Evolutionary conservation across 1,140 invertebrate genomes (phyloP), one percentile per base, ranked within the genome.

Genomic region (Drosophila pandora): DNA sequence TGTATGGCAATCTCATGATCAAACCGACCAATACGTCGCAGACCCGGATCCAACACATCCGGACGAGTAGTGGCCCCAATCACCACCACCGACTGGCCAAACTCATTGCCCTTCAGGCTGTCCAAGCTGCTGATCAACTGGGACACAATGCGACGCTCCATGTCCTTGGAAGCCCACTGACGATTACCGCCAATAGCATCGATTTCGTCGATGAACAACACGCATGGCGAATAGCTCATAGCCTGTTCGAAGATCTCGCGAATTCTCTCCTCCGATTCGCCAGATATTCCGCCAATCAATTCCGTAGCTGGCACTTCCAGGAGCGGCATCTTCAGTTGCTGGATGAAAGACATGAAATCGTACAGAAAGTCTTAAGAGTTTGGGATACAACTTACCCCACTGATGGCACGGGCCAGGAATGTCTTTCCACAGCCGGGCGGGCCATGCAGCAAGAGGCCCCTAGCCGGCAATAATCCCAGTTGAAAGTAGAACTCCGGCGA

Each of bases 31-130:
- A 98, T 96, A 81, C 98, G 93, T 71, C 98, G 94, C 28, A 99
- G 92, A 32, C 97, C 97, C 54, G 97, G 97, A 93, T 99, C 99
- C 30, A 99, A 93, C 0, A 96, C 93, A 91, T 99, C 98, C 1
- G 97, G 96, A 68, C 97, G 94, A 92, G 98, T 99, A 61, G 99
- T 99, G 7, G 99, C 98, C 21, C 97, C 99, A 78, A 99, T 95
- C 8, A 99, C 95, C 30, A 99, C 90, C 3, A 99, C 95, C 62
- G 94, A 94, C 39, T 94, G 93, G 22, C 94, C 95, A 77, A 93
- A 93, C 83, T 95, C 94, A 39, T 93, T 94, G 3, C 90, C 78
- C 83, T 92, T 93, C 22, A 97, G 90, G 95, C 95, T 95, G 93
- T 99, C 98, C 80, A 99, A 93, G 79, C 96, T 97, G 7, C 95